Percentiles rank a stretch among this genome's conserved stretches.
phyloP scores from a whole-genome alignment of 2,113 vertebrate genomes.

The Rhinopomastus cyanomelas region DNA sequence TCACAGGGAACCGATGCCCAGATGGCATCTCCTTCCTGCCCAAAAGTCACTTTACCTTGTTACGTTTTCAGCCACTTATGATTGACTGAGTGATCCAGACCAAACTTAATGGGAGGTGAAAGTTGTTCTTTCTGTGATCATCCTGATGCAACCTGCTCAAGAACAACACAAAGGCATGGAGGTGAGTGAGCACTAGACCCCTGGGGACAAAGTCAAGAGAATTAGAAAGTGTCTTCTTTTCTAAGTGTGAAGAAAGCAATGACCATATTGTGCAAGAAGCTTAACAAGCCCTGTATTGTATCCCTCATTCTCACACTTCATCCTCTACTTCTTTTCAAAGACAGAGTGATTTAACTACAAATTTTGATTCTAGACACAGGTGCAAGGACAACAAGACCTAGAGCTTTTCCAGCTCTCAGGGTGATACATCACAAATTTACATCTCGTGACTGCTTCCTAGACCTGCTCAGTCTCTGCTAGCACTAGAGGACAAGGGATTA shows the following conservation, averaged over 20 bases:
- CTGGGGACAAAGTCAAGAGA: background rate
- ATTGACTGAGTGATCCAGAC: background rate
- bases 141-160: background rate
- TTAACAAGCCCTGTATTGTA: background rate
- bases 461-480: background rate
- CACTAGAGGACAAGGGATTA: background rate
- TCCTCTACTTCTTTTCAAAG: background rate
- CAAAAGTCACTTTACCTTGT: conserved; percentile 21
- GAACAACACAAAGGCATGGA: background rate
- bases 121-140: background rate
- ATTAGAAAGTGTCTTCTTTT: background rate
- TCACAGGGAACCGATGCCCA: background rate
- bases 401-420: background rate
- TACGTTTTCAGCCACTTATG: background rate
- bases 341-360: background rate
- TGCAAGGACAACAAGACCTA: background rate
- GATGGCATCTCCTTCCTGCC: background rate
- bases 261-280: background rate
- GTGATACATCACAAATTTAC: background rate
- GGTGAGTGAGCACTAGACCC: background rate
- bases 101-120: background rate
- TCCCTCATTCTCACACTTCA: background rate
- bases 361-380: background rate
- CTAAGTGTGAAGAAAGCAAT: background rate
- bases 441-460: background rate